phyloP scores from a whole-genome alignment of 2,113 vertebrate species.

The Garra rufa region DNA sequence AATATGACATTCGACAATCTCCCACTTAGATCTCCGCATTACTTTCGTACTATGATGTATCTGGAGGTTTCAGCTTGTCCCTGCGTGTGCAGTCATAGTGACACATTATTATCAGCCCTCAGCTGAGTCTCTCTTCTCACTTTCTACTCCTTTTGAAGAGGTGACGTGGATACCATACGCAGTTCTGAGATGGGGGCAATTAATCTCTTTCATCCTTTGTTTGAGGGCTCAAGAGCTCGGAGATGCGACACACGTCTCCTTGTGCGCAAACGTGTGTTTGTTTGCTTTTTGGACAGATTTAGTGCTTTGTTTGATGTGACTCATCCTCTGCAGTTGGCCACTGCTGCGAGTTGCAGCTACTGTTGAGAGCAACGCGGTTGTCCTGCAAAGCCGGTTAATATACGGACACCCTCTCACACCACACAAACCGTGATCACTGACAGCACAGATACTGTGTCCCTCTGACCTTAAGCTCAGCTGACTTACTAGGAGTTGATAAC shows the following conservation, averaged over 20 bases:
- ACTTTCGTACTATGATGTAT: slow-evolving; percentile 38
- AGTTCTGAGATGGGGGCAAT: slow-evolving; percentile 28
- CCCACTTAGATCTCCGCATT: slow-evolving; percentile 21
- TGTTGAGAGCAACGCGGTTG: slow-evolving; percentile 45
- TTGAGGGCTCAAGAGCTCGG: slow-evolving; percentile 44
- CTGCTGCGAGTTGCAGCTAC: slow-evolving; percentile 45
- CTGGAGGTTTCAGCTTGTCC: slow-evolving; percentile 52
- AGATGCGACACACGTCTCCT: slow-evolving; percentile 45
- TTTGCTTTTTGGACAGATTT: slow-evolving; percentile 41
- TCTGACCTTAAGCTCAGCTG: slow-evolving; percentile 36
- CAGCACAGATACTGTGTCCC: slow-evolving; percentile 11
- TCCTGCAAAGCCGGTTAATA: slow-evolving; percentile 37
- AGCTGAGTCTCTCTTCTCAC: not conserved
- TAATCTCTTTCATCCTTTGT: slow-evolving; percentile 44
- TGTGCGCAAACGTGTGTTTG: slow-evolving; percentile 26
- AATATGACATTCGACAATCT: slow-evolving; percentile 34
- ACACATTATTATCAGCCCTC: slow-evolving; percentile 61
- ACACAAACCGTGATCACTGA: slow-evolving; percentile 2
- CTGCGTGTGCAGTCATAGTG: slow-evolving; percentile 49
- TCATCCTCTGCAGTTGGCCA: slow-evolving; percentile 56
- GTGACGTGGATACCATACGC: slow-evolving; percentile 32
- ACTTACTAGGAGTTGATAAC: slow-evolving; percentile 4
- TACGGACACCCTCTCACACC: slow-evolving; percentile 35
- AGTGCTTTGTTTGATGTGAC: slow-evolving; percentile 54
- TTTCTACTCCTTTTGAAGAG: slow-evolving; percentile 32